Evolutionary conservation across 2,888 invertebrate species (phyloP).

Genomic region (Orthosia incerta): DNA sequence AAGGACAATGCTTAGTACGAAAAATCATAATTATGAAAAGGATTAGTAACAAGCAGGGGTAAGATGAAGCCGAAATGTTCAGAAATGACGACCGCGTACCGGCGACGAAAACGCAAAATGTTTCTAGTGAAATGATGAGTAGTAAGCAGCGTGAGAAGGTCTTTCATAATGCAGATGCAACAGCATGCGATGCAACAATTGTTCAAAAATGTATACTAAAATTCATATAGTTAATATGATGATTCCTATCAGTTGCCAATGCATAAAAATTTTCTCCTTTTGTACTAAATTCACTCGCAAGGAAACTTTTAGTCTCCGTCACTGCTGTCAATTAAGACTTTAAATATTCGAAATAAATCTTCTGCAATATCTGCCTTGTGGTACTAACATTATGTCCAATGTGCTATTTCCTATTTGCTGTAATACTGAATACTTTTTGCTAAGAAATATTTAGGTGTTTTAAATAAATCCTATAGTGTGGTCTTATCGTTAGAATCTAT

Average conservation of each 20-base stretch:
- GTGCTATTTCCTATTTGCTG: conserved; percentile 52
- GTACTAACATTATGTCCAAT: background rate
- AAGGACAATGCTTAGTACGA: too few relatives aligned
- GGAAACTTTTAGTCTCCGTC: background rate
- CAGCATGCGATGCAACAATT: too few relatives aligned
- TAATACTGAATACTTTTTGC: conserved; percentile 12
- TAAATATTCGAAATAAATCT: background rate
- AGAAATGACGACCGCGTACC: background rate
- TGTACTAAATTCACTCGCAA: background rate
- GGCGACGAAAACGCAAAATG: too few relatives aligned
- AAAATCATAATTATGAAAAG: too few relatives aligned
- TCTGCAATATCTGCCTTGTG: conserved; percentile 19
- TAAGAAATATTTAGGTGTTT: background rate
- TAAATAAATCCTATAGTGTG: background rate
- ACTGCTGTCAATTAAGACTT: background rate
- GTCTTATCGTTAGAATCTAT: background rate
- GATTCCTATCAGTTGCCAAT: too few relatives aligned
- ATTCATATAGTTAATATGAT: too few relatives aligned
- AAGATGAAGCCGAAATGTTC: background rate
- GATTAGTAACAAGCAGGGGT: background rate
- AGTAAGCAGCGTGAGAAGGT: too few relatives aligned
- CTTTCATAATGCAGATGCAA: too few relatives aligned
- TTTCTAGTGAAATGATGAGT: too few relatives aligned
- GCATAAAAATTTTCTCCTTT: background rate
- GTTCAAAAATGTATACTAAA: too few relatives aligned